Evolutionary conservation across 2,888 invertebrate species (phyloP), one percentile per base, ranked within the genome.

Genomic region (Lagria hirta): DNA sequence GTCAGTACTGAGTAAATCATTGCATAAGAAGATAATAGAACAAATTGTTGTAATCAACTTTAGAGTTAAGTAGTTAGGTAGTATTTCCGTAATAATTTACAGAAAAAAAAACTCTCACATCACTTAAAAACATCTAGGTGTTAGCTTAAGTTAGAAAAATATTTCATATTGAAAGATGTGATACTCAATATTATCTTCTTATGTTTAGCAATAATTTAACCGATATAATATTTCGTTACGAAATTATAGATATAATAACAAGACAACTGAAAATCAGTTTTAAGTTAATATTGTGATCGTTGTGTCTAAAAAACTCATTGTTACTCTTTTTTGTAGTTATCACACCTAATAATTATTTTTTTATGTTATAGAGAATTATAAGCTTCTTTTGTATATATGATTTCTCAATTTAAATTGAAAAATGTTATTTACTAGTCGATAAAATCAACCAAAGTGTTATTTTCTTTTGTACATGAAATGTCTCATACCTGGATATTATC

Each of bases 401-500:
- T 43, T 47, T 48, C 41, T 12, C 23, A 33, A 15, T 38, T 37
- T 28, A 28, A 15, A 8, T 42, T 37, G 14, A 41, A 42, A 40
- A 43, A 48, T 42, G 33, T 47, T 40, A 38, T 54, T 59, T 61
- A 67, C 72, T 72, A 72, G 72, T 72, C 72, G 64, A 67, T 65
- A 61, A 58, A 57, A 69, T 62, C 67, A 71, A 69, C 72, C 72
- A 72, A 72, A 72, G 72, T 70, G 52, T 58, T 54, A 37, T 43
- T 52, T 50, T 40, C 46, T 50, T 56, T 35, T 52, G 43, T 43
- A 51, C 17, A 46, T 43, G 45, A 32, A 36, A 37, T 28, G 23
- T 36, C 35, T 36, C 38, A 43, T 35, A 36, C 40, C 40, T 45
- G 36, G 33, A 27, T 23, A 27, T 29, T 30, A 43, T n/a, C n/a